A percentile compares a stretch with the other conserved stretches of the same genome.
Conservation (phyloP, 2,113 vertebrate species). For the Phoxinus phoxinus region DNA sequence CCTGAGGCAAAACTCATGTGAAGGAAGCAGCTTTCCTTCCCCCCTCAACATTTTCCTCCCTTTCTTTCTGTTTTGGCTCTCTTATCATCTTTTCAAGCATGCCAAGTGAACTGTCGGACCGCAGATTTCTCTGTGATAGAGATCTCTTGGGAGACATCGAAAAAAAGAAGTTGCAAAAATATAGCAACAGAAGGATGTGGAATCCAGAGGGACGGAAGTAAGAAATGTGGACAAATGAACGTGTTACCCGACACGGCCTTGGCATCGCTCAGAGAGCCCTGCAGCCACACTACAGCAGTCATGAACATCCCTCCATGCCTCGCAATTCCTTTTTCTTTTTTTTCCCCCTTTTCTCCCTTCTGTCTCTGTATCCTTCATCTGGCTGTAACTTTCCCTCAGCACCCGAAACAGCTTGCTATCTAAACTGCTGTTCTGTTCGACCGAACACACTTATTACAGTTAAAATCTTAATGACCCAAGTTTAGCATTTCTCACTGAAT, state of each 20-base stretch:
- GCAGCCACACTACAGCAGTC: slow-evolving; percentile 53
- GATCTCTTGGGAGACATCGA: slow-evolving; percentile 64
- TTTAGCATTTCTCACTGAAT: background rate
- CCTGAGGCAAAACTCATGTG: slow-evolving; percentile 9
- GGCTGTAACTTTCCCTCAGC: slow-evolving; percentile 36
- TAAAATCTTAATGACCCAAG: background rate
- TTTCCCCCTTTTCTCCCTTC: background rate
- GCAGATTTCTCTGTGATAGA: slow-evolving; percentile 73
- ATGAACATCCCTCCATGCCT: slow-evolving; percentile 42
- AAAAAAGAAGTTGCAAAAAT: slow-evolving; percentile 68
- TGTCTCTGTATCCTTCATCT: slow-evolving; percentile 26
- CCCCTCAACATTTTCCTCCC: slow-evolving; percentile 35
- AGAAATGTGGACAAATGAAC: slow-evolving; percentile 77
- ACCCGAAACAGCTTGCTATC: slow-evolving; percentile 18
- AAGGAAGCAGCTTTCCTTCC: slow-evolving; percentile 27
- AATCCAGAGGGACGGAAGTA: slow-evolving; percentile 61
- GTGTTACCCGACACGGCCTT: slow-evolving; percentile 67
- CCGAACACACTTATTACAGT: background rate
- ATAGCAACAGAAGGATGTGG: slow-evolving; percentile 70
- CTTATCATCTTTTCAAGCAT: slow-evolving; percentile 63
- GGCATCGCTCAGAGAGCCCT: slow-evolving; percentile 59
- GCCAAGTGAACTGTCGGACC: slow-evolving; percentile 69
- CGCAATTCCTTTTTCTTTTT: slow-evolving; percentile 25
- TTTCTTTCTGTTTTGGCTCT: slow-evolving; percentile 48
- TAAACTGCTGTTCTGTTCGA: slow-evolving; percentile 29